Percentiles rank a stretch among this genome's conserved stretches.
Evolutionary conservation across 2,888 invertebrate species (phyloP).

Genomic region (Dascillus cervinus): DNA sequence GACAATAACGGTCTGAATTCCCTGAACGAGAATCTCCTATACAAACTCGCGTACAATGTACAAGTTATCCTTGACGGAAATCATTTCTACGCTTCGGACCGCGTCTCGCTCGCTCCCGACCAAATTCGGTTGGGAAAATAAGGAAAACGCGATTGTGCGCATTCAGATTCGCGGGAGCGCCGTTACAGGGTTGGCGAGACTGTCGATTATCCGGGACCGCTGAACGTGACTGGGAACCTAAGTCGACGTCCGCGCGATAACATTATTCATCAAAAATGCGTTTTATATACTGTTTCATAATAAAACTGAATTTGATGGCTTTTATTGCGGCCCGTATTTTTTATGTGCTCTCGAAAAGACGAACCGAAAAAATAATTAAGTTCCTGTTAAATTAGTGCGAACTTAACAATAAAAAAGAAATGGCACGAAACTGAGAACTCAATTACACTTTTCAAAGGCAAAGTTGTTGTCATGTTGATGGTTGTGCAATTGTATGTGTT

Average conservation of each 20-base stretch:
- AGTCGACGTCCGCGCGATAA: slow-evolving; percentile 34
- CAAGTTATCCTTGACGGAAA: slow-evolving; percentile 27
- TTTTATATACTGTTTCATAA: slow-evolving; percentile 41
- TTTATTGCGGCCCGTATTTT: slow-evolving; percentile 26
- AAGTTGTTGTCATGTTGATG: slow-evolving; percentile 28
- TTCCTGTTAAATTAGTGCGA: slow-evolving; percentile 26
- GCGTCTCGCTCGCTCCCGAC: slow-evolving; percentile 13
- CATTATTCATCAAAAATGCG: slow-evolving; percentile 43
- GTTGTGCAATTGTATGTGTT: slow-evolving; percentile 27
- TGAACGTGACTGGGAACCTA: slow-evolving; percentile 38
- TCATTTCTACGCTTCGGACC: slow-evolving; percentile 10
- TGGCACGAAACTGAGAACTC: slow-evolving; percentile 36
- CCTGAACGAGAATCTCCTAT: slow-evolving; percentile 41
- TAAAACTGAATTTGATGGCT: slow-evolving; percentile 40
- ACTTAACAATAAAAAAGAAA: slow-evolving; percentile 27
- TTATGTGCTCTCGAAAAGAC: slow-evolving; percentile 14
- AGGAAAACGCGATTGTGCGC: too few species aligned
- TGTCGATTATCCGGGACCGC: slow-evolving; percentile 41
- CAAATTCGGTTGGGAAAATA: too few species aligned
- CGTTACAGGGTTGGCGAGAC: slow-evolving; percentile 34
- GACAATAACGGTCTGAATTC: slow-evolving; percentile 41
- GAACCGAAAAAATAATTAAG: slow-evolving; percentile 29
- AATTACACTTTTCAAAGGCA: slow-evolving; percentile 33
- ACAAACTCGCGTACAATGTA: slow-evolving; percentile 38
- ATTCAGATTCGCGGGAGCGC: too few species aligned